Evolutionary conservation across 2,888 invertebrate genomes (phyloP).

Genomic region (Operophtera brumata): DNA sequence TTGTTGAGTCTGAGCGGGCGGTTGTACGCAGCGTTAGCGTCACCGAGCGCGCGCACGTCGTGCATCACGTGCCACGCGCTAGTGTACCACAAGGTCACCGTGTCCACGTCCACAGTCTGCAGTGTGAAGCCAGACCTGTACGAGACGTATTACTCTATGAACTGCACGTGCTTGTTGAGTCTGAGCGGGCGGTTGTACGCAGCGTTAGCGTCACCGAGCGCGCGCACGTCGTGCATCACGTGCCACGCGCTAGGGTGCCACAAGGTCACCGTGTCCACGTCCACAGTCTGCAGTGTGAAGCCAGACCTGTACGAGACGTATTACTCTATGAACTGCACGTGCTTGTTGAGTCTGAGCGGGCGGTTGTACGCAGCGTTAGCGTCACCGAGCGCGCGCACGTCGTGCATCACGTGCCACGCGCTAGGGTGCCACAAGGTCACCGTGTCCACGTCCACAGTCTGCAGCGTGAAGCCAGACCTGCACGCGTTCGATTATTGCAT

Average conservation of each 20-base stretch:
- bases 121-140: conserved; percentile 94
- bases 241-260: conserved; percentile 96
- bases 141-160: no score
- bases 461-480: conserved; percentile 94
- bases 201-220: conserved; percentile 97
- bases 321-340: conserved; percentile 90
- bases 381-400: conserved; percentile 96
- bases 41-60: conserved; percentile 96
- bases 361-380: conserved; percentile 92
- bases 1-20: conserved; percentile 87
- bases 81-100: conserved; percentile 94
- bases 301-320: conserved; percentile 88
- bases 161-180: conserved; percentile 88
- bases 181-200: conserved; percentile 88
- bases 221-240: conserved; percentile 94
- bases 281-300: conserved; percentile 95
- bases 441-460: conserved; percentile 97
- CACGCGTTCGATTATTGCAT: no score
- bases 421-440: conserved; percentile 93
- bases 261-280: conserved; percentile 94
- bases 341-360: conserved; percentile 86
- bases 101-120: conserved; percentile 96
- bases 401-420: conserved; percentile 96
- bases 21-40: conserved; percentile 92
- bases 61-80: conserved; percentile 95